These are phyloP conservation scores for Amiota communis DNA, from an alignment of 2,888 invertebrate species.

Conservation along the genomic window DNA sequence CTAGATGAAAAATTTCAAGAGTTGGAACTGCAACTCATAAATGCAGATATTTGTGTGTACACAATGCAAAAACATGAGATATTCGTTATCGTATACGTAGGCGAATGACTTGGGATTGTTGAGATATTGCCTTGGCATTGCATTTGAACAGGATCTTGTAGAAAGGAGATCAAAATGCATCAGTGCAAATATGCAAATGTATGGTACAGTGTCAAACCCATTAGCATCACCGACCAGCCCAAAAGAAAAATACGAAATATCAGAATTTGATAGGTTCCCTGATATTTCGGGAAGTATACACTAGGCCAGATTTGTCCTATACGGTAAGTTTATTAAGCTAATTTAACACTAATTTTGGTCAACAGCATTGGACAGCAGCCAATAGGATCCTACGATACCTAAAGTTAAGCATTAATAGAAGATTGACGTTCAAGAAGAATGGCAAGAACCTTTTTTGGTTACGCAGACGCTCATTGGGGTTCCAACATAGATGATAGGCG, in stretches of 20 bases:
- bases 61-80: not conserved
- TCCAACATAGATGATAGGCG: no score
- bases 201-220: not conserved
- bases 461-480: slow-evolving; percentile 17
- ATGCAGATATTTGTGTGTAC: slow-evolving; percentile 18
- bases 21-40: not conserved
- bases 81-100: slow-evolving; percentile 2
- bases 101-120: slow-evolving; percentile 41
- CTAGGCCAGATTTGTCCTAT: no score
- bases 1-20: slow-evolving; percentile 11
- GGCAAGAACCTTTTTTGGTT: not conserved
- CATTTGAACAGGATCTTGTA: slow-evolving; percentile 15
- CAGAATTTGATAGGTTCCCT: slow-evolving; percentile 33
- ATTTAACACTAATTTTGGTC: no score
- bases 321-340: no score
- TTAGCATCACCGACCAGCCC: not conserved
- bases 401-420: not conserved
- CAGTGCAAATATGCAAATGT: not conserved
- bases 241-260: slow-evolving; percentile 33
- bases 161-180: slow-evolving; percentile 16
- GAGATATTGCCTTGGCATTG: slow-evolving; percentile 34
- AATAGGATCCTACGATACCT: no score
- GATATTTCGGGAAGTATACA: slow-evolving; percentile 32
- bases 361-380: no score
- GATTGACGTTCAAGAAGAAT: not conserved